Evolutionary conservation across 2,113 vertebrate species (phyloP), one percentile per base, ranked within the genome.

Genomic region (Promerops cafer): DNA sequence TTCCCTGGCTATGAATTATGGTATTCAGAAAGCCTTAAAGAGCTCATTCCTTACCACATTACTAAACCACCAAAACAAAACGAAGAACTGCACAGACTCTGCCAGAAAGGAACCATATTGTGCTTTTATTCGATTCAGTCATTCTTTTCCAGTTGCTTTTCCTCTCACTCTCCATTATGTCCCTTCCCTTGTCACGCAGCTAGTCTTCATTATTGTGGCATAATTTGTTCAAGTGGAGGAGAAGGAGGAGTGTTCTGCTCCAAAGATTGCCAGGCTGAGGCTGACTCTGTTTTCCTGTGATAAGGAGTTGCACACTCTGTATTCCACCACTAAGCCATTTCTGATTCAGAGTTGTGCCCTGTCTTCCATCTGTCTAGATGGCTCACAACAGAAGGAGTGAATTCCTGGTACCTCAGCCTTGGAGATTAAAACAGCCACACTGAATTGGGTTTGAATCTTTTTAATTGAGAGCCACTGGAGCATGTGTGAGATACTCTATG

Each of bases 391-490:
- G 49, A 42, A 71, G 28, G 44, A 68, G 28, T 22, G 37, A 87
- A 89, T 90, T 87, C 66, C 57, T 87, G 84, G 66, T 90, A 65
- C 82, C 59, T 80, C 79, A 80, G 63, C 39, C 71, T 28, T 66
- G 37, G 68, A 86, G 95, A 96, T 95, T 94, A 94, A 83, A 91
- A 89, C 52, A 89, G 77, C 37, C 54, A 53, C 18, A 56, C 14
- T 76, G 89, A 92, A 94, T 57, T 91, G 89, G 7, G 28, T 87
- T 68, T 88, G 88, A 69, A 83, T 20, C 52, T 90, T 90, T 94
- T 90, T 94, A 95, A 97, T 89, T 90, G 90, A 74, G 94, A 94
- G 44, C n/a, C 92, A 90, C 71, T 74, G 85, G 39, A 90, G 71
- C 93, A 92, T 90, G 63, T 50, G 50, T 42, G 71, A 93, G 89